Percentiles rank a stretch among this genome's conserved stretches.
These are phyloP conservation scores for Phengaris arion DNA, from an alignment of 2,888 invertebrate species.

Conservation along the genomic window DNA sequence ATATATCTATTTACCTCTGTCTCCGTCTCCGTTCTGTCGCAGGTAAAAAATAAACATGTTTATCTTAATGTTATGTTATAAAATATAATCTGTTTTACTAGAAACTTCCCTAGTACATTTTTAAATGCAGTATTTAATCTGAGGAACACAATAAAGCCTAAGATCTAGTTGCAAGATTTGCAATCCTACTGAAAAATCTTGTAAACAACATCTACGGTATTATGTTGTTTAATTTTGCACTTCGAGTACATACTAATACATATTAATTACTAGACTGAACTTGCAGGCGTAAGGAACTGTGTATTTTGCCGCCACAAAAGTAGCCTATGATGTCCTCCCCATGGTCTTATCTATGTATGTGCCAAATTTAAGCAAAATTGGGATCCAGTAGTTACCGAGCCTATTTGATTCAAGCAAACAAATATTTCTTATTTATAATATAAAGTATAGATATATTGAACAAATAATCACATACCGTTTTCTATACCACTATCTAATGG, in stretches of 20 bases:
- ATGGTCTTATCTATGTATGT: no score
- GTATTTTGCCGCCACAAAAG: no score
- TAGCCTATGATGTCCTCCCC: no score
- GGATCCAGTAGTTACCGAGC: no score
- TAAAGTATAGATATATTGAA: neutral
- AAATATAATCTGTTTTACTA: neutral
- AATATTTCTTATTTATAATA: neutral
- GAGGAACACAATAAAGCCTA: neutral
- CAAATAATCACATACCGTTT: constrained; percentile 48
- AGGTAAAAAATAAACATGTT: neutral
- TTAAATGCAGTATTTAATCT: neutral
- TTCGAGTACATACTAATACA: no score
- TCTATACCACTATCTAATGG: constrained; percentile 45
- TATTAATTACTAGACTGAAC: no score
- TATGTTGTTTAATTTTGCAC: neutral
- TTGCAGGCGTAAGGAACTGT: no score
- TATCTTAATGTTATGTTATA: neutral
- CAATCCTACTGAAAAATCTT: neutral
- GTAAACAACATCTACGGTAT: neutral
- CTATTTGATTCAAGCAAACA: no score
- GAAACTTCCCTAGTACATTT: neutral
- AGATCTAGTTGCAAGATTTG: neutral
- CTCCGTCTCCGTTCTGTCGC: no score
- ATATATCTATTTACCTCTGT: no score
- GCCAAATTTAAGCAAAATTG: no score